These are phyloP conservation scores for Stenodera caucasica DNA, from an alignment of 2,888 invertebrate genomes.

Conservation along the genomic window DNA sequence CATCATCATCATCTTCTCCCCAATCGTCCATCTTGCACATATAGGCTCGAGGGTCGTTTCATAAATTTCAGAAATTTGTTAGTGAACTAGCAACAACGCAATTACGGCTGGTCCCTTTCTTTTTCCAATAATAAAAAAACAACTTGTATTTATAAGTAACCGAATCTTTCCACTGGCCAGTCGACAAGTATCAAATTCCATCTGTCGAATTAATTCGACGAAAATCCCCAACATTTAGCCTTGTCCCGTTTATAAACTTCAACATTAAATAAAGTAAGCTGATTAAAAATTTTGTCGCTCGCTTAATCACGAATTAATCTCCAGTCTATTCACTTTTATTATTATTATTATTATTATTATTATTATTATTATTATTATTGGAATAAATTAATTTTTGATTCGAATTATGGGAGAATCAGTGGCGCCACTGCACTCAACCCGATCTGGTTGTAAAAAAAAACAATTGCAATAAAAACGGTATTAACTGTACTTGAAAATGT, in stretches of 20 bases:
- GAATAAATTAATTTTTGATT: no score
- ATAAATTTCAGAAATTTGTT: neutral
- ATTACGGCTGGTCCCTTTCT: no score
- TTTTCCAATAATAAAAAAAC: constrained; percentile 7
- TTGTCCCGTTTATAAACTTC: constrained; percentile 8
- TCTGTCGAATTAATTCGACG: constrained; percentile 38
- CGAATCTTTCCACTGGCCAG: constrained; percentile 23
- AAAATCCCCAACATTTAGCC: constrained; percentile 27
- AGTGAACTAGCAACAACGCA: no score
- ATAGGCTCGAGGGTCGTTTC: no score
- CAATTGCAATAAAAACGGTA: constrained; percentile 21
- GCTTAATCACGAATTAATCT: constrained; percentile 32
- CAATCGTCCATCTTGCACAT: no score
- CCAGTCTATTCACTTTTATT: neutral
- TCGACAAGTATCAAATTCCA: constrained; percentile 35
- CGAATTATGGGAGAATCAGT: constrained; percentile 5
- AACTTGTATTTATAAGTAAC: constrained; percentile 32
- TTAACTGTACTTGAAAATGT: constrained; percentile 26
- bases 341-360: neutral
- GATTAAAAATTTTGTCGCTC: constrained; percentile 34
- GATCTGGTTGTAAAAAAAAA: neutral
- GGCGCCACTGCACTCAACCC: constrained; percentile 15
- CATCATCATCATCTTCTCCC: no score
- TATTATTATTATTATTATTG: neutral
- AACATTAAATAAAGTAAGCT: constrained; percentile 21